Evolutionary conservation across 2,888 invertebrate species (phyloP), one percentile per base, ranked within the genome.

Genomic region (Cantharis lateralis): DNA sequence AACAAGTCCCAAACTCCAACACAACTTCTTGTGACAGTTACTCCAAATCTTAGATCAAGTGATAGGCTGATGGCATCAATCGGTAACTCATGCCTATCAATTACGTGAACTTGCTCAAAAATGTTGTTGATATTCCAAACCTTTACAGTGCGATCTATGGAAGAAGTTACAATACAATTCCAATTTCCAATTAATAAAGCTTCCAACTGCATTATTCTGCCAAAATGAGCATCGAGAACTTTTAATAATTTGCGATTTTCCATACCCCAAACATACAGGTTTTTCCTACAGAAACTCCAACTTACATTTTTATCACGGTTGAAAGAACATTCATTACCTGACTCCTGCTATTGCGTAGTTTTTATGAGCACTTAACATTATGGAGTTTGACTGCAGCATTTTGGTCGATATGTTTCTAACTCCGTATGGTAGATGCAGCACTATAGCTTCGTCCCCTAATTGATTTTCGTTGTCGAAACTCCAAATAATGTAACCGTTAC

Each of bases 111-210:
- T 88, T 98, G 97, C 86, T 99, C 98, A 85, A 98, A 97, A 81
- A 99, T 98, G 87, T 99, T 99, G 87, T 98, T 98, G 75, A 99
- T 97, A 87, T 99, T 99, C 99, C 99, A 99, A 4, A 98, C 97
- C 91, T 99, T 99, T 9, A 99, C 98, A 0, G 98, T 97, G 78
- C 98, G 92, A 88, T 99, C 99, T 70, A 99, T 98, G 0, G 98
- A 98, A 0, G 98, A 98, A 0, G 99, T 98, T 69, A 99, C 96
- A 5, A 98, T 94, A 87, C 95, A 96, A 87, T 97, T 97, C 97
- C 97, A 97, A 80, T 94, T 93, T 0, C 95, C 96, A 15, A 96
- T 93, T 0, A 95, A 96, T 62, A 98, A 89, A 0, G 97, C 93
- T 82, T 95, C 95, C 76, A 99, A 88, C 82, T 97, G 96, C 75